These are phyloP conservation scores for Bombus balteatus DNA, from an alignment of 1,140 invertebrate genomes.

Conservation along the genomic window DNA sequence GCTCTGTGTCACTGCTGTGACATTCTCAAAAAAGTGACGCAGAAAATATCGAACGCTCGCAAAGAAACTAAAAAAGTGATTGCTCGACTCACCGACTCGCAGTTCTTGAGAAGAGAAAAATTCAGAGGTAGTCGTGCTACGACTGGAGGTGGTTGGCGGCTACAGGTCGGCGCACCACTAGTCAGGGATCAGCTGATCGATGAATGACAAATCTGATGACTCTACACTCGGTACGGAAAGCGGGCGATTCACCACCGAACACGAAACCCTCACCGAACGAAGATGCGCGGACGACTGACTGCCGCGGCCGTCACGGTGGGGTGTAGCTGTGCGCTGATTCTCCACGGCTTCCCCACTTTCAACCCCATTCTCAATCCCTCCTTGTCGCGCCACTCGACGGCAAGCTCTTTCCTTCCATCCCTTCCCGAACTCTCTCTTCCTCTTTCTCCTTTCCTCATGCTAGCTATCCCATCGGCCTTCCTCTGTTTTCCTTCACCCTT, in stretches of 20 bases:
- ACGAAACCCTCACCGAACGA: constrained; percentile 77
- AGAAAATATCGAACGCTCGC: background rate
- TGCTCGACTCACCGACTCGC: constrained; percentile 1
- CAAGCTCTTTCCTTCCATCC: constrained; percentile 25
- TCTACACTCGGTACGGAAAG: constrained; percentile 32
- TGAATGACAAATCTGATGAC: constrained; percentile 52
- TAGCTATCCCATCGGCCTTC: background rate
- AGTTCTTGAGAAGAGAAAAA: too few species aligned
- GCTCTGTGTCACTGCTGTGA: too few species aligned
- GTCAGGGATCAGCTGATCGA: constrained; percentile 56
- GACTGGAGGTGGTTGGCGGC: background rate
- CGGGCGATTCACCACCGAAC: constrained; percentile 17
- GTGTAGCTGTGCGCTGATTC: constrained; percentile 75
- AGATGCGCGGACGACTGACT: constrained; percentile 80
- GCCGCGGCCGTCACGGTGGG: constrained; percentile 69
- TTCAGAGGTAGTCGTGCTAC: background rate
- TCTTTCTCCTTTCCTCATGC: background rate
- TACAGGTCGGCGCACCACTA: background rate
- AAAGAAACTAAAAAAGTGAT: background rate
- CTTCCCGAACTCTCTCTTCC: background rate
- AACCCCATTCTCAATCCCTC: constrained; percentile 13
- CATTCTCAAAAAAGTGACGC: background rate
- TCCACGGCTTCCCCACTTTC: constrained; percentile 29
- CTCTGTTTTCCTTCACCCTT: constrained; percentile 23
- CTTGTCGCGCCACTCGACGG: constrained; percentile 2